Percentiles rank a stretch among this genome's conserved stretches.
phyloP scores from a whole-genome alignment of 2,113 vertebrate species.

The Phylloscopus whistleri region DNA sequence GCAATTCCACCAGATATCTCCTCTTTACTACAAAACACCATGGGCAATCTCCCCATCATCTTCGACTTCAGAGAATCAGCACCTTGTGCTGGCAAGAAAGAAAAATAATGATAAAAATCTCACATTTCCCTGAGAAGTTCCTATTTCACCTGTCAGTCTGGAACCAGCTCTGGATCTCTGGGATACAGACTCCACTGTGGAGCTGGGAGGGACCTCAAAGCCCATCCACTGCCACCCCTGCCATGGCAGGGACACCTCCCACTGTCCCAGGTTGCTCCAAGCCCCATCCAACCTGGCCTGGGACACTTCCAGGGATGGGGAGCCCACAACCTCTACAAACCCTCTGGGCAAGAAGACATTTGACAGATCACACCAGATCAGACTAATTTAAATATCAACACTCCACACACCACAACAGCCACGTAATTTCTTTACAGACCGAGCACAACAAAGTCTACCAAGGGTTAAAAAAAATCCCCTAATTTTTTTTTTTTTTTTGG shows the following conservation, averaged over 20 bases:
- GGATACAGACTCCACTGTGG: background rate
- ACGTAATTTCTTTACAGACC: rapidly evolving
- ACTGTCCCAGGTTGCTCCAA: background rate
- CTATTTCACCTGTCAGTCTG: background rate
- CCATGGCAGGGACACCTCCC: background rate
- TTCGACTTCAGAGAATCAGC: background rate
- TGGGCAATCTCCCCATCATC: background rate
- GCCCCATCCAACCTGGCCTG: background rate
- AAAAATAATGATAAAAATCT: no score
- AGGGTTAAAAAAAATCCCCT: conserved; percentile 74
- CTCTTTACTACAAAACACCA: background rate
- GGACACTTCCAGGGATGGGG: background rate
- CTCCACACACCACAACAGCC: background rate
- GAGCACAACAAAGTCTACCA: conserved; percentile 21
- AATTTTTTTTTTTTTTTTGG: conserved; percentile 51
- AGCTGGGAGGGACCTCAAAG: background rate
- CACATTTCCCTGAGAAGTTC: background rate
- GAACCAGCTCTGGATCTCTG: background rate
- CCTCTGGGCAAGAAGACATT: background rate
- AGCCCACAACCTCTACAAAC: background rate
- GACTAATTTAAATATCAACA: background rate
- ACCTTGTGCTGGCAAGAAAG: background rate
- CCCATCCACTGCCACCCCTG: background rate
- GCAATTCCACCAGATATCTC: background rate
- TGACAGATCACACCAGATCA: background rate